Percentiles rank a stretch among this genome's conserved stretches.
Evolutionary conservation across 2,113 vertebrate species (phyloP).

Genomic region (Dolichallabes microphthalmus): DNA sequence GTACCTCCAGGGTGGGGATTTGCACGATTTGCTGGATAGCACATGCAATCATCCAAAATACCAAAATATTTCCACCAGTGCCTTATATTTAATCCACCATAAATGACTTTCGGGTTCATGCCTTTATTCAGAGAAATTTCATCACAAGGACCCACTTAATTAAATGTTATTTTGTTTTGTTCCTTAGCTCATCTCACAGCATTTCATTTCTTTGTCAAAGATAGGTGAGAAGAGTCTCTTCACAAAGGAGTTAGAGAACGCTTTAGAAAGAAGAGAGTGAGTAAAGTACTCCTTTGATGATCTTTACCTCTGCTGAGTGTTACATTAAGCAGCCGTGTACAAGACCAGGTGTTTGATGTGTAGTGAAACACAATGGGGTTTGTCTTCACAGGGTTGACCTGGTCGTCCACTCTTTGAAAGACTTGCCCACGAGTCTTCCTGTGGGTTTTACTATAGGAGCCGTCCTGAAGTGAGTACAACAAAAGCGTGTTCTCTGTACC

Average conservation of each 20-base stretch:
- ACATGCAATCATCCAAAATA: too few relatives aligned
- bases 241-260: conserved; percentile 95
- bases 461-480: conserved; percentile 83
- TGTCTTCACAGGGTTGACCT: conserved; percentile 83
- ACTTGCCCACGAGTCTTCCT: conserved; percentile 90
- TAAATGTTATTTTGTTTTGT: background rate
- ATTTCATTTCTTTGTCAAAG: conserved; percentile 63
- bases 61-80: too few relatives aligned
- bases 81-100: too few relatives aligned
- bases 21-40: too few relatives aligned
- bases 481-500: conserved; percentile 5
- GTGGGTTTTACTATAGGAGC: conserved; percentile 92
- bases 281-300: conserved; percentile 65
- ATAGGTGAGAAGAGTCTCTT: conserved; percentile 98
- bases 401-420: conserved; percentile 96
- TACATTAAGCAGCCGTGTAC: background rate
- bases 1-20: too few relatives aligned
- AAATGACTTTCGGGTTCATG: too few relatives aligned
- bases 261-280: conserved; percentile 93
- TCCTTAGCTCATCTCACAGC: background rate
- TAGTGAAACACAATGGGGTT: background rate
- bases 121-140: too few relatives aligned
- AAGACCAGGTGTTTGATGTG: conserved; percentile 13
- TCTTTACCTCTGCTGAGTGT: background rate
- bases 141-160: too few relatives aligned